Evolutionary conservation across 2,797 vertebrate species (phyloP).

Genomic region (Salmo trutta): DNA sequence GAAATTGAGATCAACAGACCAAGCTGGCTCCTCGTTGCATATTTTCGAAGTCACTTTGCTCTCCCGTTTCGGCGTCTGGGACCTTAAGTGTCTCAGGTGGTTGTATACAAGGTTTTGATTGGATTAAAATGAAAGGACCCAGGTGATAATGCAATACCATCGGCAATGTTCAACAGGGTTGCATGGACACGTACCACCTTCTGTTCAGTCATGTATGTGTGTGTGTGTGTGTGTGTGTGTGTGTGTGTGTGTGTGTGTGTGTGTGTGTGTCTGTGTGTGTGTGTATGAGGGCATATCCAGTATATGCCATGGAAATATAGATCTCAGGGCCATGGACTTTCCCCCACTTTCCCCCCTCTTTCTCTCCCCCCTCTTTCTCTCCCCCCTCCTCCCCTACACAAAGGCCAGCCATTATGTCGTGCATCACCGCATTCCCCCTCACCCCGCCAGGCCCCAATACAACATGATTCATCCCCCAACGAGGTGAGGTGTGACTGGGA

Average conservation of each 20-base stretch:
- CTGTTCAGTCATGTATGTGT: no score
- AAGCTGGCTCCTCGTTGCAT: no score
- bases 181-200: not conserved
- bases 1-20: not conserved
- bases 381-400: not conserved
- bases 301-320: not conserved
- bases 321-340: not conserved
- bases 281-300: no score
- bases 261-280: no score
- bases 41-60: no score
- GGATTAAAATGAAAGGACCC: not conserved
- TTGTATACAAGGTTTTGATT: not conserved
- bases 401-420: constrained; percentile 37
- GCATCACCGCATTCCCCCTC: constrained; percentile 31
- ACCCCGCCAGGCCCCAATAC: constrained; percentile 35
- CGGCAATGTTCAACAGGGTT: not conserved
- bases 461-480: constrained; percentile 60
- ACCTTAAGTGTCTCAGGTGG: not conserved
- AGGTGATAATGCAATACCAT: not conserved
- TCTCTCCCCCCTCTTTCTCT: not conserved
- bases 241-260: no score
- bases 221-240: no score
- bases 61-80: not conserved
- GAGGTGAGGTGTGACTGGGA: constrained; percentile 60
- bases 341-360: not conserved